Evolutionary conservation across 35 echinoderm and acorn worm species (phyloP), one percentile per base, ranked within the genome.

Genomic region (Holothuria glaberrima): DNA sequence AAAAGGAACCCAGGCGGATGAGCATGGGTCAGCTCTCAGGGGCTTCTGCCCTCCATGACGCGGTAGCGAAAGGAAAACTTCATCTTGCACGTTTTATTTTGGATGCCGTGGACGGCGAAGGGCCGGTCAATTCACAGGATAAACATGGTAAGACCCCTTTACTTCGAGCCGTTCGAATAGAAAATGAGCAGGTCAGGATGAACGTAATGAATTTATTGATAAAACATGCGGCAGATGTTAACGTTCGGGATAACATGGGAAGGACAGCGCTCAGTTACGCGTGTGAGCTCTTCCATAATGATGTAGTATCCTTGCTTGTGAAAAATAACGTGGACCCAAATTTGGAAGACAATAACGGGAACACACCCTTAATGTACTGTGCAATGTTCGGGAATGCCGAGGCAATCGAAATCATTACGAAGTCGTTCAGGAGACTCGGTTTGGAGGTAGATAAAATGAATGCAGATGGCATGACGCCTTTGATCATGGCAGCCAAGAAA

Each of bases 281-380:
- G 0, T 94, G 92, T 83, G 93, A 99, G 58, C 45, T 89, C 2
- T 73, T 90, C 4, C 89, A 90, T 52, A 94, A 94, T 24, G 96
- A 92, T 31, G 90, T 90, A 0, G 91, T 94, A 0, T 88, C 79
- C 27, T 50, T 88, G 31, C 86, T 99, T 4, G 91, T 99, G 0
- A 90, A 99, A 58, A 99, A 93, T 59, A 99, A 99, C 64, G 93
- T 99, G 0, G 97, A 99, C 68, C 93, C 97, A 0, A 91, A 99
- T 75, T 66, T 99, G 20, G 91, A 89, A 46, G 93, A 99, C 30
- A 99, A 99, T 35, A 93, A 88, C 86, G 93, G 97, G 0, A 99
- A 99, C 60, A 93, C 93, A 31, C 90, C 93, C 0, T 68, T 95
- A 12, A 75, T 85, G 61, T 95, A 95, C 24, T 93, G 93, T 60